These are phyloP conservation scores for Potamarius usumacintae DNA, from an alignment of 2,113 vertebrate genomes.

Conservation along the genomic window DNA sequence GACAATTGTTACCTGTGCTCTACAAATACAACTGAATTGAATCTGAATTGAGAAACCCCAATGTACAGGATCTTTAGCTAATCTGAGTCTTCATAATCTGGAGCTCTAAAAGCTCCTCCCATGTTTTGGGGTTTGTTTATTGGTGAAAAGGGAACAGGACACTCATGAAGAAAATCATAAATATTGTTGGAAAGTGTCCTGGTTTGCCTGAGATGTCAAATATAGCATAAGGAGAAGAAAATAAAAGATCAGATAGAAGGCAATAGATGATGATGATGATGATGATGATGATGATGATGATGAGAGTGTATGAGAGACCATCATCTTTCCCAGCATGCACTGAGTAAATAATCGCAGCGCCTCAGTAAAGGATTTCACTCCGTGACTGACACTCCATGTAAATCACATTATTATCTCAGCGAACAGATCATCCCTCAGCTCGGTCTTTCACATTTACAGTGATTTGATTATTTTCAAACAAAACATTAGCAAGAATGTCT, in stretches of 20 bases:
- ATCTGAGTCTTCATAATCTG: not conserved
- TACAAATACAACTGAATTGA: not conserved
- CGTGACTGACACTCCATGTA: conserved; percentile 45
- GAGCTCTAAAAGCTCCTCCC: not conserved
- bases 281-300: not conserved
- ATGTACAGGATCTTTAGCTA: not conserved
- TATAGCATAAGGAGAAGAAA: not conserved
- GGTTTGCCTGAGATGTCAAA: not conserved
- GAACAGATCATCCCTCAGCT: conserved; percentile 16
- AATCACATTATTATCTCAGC: conserved; percentile 46
- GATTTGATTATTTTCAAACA: not conserved
- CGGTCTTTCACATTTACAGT: not conserved
- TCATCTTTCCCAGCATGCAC: not conserved
- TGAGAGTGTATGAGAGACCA: not conserved
- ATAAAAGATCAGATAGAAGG: not conserved
- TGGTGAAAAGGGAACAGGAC: not conserved
- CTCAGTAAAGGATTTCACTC: conserved; percentile 28
- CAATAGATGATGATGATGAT: not conserved
- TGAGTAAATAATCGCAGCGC: conserved; percentile 17
- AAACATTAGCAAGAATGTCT: not conserved
- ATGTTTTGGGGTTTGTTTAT: not conserved
- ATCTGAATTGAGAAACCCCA: not conserved
- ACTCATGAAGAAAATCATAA: not conserved
- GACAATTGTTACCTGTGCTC: not conserved
- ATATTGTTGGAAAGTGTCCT: not conserved